A percentile compares a stretch with the other conserved stretches of the same genome.
These are phyloP conservation scores for Trichonephila inaurata DNA, from an alignment of 1,140 invertebrate species.

Conservation along the genomic window DNA sequence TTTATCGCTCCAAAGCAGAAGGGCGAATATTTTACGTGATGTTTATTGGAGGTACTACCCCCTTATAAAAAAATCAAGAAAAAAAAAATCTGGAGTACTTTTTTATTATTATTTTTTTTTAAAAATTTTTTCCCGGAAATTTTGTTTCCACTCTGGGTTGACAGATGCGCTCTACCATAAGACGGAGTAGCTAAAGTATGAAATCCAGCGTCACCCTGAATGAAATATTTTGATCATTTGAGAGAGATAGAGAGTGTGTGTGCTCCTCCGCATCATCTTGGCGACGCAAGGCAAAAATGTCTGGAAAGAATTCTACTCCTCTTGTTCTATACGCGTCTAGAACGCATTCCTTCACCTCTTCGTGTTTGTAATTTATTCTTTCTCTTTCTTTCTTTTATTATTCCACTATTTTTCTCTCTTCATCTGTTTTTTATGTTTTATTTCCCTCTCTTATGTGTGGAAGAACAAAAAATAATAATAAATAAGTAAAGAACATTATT, in stretches of 20 bases:
- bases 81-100: constrained; percentile 14
- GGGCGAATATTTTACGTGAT: constrained; percentile 60
- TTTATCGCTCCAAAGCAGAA: constrained; percentile 66
- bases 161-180: constrained; percentile 48
- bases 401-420: background rate
- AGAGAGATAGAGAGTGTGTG: constrained; percentile 35
- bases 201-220: constrained; percentile 53
- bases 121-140: background rate
- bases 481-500: background rate
- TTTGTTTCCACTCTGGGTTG: constrained; percentile 56
- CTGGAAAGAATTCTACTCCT: background rate
- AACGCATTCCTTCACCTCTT: background rate
- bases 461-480: background rate
- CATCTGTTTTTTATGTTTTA: background rate
- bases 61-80: background rate
- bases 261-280: background rate
- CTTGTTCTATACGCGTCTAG: background rate
- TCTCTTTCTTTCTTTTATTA: background rate
- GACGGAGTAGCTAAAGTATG: constrained; percentile 40
- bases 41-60: constrained; percentile 66
- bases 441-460: background rate
- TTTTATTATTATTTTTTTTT: background rate
- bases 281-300: background rate
- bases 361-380: background rate
- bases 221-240: constrained; percentile 74